These are phyloP conservation scores for Clostera curtula DNA, from an alignment of 2,888 invertebrate genomes.

Conservation along the genomic window DNA sequence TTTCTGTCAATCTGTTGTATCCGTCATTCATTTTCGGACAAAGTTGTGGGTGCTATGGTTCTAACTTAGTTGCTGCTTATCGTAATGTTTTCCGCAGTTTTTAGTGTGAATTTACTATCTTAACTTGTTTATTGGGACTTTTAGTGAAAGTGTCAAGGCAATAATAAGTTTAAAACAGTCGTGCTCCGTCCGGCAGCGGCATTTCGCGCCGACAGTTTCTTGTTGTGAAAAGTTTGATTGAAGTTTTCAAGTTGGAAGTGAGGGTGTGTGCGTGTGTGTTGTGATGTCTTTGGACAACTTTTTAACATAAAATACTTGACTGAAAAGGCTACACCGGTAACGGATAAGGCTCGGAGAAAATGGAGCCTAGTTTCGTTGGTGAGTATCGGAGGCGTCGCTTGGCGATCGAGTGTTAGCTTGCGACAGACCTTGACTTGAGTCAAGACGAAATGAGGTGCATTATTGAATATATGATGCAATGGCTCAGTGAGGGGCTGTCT, in stretches of 20 bases:
- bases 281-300: conserved; percentile 59
- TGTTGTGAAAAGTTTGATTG: conserved; percentile 42
- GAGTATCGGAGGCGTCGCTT: conserved; percentile 28
- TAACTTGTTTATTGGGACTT: conserved; percentile 20
- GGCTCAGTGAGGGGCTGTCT: conserved; percentile 8
- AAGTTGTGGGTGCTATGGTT: conserved; percentile 21
- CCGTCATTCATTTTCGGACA: conserved; percentile 29
- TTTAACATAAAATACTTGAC: conserved; percentile 41
- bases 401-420: conserved; percentile 6
- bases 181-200: conserved; percentile 6
- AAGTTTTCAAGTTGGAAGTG: conserved; percentile 49
- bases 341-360: conserved; percentile 30
- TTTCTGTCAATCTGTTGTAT: no score
- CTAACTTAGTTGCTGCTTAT: conserved; percentile 25
- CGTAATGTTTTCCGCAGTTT: conserved; percentile 34
- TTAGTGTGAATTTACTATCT: conserved; percentile 18
- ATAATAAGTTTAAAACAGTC: conserved; percentile 10
- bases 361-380: conserved; percentile 61
- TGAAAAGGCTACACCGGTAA: conserved; percentile 25
- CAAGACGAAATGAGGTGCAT: conserved; percentile 20
- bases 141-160: conserved; percentile 23
- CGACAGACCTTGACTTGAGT: conserved; percentile 33
- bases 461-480: conserved; percentile 22
- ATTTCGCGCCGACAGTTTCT: conserved; percentile 11
- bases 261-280: conserved; percentile 43